Conservation (phyloP, 2,888 invertebrate species). For the Agrilus biguttatus region DNA sequence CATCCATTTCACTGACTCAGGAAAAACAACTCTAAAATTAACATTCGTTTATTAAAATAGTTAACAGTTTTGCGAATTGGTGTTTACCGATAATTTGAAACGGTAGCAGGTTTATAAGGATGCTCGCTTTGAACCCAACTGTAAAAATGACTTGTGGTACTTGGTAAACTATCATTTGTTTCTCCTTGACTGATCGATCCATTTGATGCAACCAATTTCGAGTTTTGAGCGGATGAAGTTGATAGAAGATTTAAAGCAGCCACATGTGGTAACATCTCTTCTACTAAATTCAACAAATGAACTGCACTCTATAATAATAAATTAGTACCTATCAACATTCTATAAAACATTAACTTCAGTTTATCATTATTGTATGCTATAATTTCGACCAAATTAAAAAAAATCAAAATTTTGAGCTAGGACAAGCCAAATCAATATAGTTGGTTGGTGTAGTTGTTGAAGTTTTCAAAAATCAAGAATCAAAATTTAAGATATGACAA, state of each 20-base stretch:
- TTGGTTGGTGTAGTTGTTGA: too few species aligned
- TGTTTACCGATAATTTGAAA: constrained; percentile 63
- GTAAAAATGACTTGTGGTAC: constrained; percentile 74
- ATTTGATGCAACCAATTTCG: constrained; percentile 16
- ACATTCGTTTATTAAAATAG: background rate
- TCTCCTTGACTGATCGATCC: constrained; percentile 18
- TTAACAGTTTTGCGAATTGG: background rate
- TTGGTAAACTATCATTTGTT: constrained; percentile 15
- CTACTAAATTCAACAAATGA: constrained; percentile 71
- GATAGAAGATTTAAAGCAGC: constrained; percentile 65
- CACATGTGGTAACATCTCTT: constrained; percentile 78
- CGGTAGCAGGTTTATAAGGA: constrained; percentile 82
- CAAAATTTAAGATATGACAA: too few species aligned
- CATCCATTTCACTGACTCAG: constrained; percentile 78
- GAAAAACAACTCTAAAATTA: constrained; percentile 62
- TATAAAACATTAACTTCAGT: too few species aligned
- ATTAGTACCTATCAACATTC: too few species aligned
- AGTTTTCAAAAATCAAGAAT: too few species aligned
- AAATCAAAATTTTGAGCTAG: too few species aligned
- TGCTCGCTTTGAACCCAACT: constrained; percentile 92
- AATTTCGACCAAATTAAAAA: too few species aligned
- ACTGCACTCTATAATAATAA: constrained; percentile 57
- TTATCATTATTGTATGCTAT: too few species aligned
- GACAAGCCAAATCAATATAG: too few species aligned
- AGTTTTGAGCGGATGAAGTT: constrained; percentile 17